Evolutionary conservation across 2,888 invertebrate species (phyloP).

Genomic region (Odontothrips loti): DNA sequence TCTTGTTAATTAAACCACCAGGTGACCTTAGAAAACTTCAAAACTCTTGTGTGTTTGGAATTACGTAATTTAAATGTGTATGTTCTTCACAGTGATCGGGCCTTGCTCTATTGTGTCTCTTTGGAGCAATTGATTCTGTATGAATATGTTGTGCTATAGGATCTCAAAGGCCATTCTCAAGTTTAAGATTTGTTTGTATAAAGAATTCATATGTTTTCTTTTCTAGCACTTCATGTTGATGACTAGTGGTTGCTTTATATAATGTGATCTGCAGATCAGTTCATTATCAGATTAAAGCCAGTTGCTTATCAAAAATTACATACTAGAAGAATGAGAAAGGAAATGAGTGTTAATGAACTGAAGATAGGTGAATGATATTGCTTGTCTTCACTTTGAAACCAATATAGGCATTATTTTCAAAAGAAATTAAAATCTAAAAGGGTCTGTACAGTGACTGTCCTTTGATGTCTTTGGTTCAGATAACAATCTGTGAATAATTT

Average conservation of each 20-base stretch:
- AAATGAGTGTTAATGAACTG: no score
- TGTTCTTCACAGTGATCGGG: not conserved
- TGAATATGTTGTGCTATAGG: constrained; percentile 11
- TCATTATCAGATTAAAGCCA: no score
- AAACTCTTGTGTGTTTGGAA: no score
- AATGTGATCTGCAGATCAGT: not conserved
- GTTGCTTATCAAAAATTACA: no score
- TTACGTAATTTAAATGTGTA: not conserved
- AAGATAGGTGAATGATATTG: no score
- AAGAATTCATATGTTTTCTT: not conserved
- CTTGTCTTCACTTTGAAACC: no score
- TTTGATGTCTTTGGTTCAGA: not conserved
- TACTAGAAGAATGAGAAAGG: no score
- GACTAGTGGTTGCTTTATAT: not conserved
- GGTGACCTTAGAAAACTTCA: no score
- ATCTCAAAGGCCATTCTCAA: constrained; percentile 20
- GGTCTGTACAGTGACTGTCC: no score
- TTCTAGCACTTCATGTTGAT: not conserved
- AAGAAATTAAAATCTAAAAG: no score
- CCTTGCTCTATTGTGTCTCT: not conserved
- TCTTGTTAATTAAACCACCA: no score
- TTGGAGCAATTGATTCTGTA: not conserved
- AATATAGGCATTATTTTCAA: no score
- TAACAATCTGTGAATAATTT: constrained; percentile 23
- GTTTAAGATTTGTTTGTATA: not conserved